Conservation (phyloP, 2,888 invertebrate species). For the Dilophus febrilis region DNA sequence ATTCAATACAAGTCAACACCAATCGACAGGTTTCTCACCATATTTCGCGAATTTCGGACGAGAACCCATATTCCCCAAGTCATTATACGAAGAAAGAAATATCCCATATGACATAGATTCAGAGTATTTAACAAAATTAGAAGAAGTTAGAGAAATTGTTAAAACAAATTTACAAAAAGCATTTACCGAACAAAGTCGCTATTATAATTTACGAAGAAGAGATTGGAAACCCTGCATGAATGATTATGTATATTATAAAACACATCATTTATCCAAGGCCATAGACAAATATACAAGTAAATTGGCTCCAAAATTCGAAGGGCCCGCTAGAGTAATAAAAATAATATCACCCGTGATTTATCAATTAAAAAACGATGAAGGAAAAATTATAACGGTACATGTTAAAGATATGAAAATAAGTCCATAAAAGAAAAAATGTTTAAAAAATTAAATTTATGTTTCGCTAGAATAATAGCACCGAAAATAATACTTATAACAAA, state of each 20-base stretch:
- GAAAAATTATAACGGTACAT: too few species aligned
- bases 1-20: conserved; percentile 5
- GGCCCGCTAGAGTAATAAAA: too few species aligned
- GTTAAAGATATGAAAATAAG: too few species aligned
- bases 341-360: too few species aligned
- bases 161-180: background rate
- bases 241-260: background rate
- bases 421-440: too few species aligned
- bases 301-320: too few species aligned
- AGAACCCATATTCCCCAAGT: background rate
- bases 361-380: too few species aligned
- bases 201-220: background rate
- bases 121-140: background rate
- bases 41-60: background rate
- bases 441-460: too few species aligned
- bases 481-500: too few species aligned
- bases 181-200: background rate
- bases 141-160: background rate
- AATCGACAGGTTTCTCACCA: background rate
- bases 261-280: background rate
- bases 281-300: background rate
- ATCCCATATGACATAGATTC: background rate
- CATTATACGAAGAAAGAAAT: background rate
- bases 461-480: too few species aligned
- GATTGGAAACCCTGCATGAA: background rate